Conservation (phyloP, 2,113 vertebrate species). For the Noturus placidus region DNA sequence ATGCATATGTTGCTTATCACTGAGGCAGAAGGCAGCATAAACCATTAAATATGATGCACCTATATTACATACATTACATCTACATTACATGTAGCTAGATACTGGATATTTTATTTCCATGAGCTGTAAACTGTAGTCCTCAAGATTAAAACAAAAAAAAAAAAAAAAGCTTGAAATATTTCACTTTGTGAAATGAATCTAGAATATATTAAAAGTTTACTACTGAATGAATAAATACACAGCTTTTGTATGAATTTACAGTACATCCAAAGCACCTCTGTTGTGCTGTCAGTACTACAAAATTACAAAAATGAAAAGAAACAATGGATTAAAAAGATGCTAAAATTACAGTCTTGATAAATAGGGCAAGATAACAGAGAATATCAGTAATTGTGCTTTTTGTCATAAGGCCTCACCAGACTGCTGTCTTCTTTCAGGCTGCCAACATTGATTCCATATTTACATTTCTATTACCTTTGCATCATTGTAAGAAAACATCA, state of each 20-base stretch:
- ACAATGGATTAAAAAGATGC: constrained; percentile 12
- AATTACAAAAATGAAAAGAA: background rate
- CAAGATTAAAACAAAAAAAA: too few relatives aligned
- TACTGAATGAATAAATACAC: background rate
- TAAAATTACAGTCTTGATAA: constrained; percentile 33
- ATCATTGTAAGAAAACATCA: constrained; percentile 60
- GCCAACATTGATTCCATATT: constrained; percentile 52
- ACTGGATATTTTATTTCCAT: too few relatives aligned
- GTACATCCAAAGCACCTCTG: background rate
- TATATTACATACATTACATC: background rate
- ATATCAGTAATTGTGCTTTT: constrained; percentile 38
- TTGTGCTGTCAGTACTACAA: background rate
- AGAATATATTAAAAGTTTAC: too few relatives aligned
- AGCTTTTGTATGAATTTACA: background rate
- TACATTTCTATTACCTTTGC: constrained; percentile 60
- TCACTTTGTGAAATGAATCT: too few relatives aligned
- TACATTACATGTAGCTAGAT: too few relatives aligned
- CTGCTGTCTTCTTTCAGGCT: constrained; percentile 36
- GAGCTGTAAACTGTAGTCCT: too few relatives aligned
- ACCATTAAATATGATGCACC: background rate
- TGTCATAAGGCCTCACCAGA: constrained; percentile 10
- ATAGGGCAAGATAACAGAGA: constrained; percentile 1
- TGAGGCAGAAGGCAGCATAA: background rate
- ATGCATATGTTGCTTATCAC: background rate
- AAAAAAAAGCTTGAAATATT: too few relatives aligned